Percentiles rank a stretch among this genome's conserved stretches.
phyloP scores from a whole-genome alignment of 2,888 invertebrate species.

The Stenotaenia linearis region DNA sequence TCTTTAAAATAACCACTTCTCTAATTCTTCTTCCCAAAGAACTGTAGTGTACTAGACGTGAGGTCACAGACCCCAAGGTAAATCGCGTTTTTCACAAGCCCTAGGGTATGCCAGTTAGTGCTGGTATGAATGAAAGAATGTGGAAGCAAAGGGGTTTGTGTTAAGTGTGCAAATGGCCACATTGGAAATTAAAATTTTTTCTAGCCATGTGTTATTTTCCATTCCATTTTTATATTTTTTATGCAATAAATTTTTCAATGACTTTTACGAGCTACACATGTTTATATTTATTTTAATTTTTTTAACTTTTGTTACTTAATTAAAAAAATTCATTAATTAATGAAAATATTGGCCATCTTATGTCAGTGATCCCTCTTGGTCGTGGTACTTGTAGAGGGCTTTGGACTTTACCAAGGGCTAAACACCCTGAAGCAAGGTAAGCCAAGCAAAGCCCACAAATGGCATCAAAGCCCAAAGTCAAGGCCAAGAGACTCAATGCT shows the following conservation, averaged over 20 bases:
- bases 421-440: conserved; percentile 9
- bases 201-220: too few species aligned
- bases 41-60: background rate
- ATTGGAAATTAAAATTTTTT: background rate
- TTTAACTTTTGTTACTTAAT: background rate
- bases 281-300: too few species aligned
- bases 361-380: background rate
- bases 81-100: too few species aligned
- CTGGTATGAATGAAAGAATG: conserved; percentile 9
- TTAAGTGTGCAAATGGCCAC: background rate
- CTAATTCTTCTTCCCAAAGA: conserved; percentile 4
- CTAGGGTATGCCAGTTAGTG: too few species aligned
- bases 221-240: too few species aligned
- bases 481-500: background rate
- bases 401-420: conserved; percentile 5
- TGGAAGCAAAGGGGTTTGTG: background rate
- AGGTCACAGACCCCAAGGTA: background rate
- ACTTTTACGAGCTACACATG: too few species aligned
- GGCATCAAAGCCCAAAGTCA: background rate
- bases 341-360: background rate
- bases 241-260: too few species aligned
- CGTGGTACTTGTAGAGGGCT: background rate
- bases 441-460: conserved; percentile 9
- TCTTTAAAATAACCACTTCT: background rate
- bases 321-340: background rate